Conservation (phyloP, 1,140 invertebrate genomes). For the Drosophila lacteicornis region DNA sequence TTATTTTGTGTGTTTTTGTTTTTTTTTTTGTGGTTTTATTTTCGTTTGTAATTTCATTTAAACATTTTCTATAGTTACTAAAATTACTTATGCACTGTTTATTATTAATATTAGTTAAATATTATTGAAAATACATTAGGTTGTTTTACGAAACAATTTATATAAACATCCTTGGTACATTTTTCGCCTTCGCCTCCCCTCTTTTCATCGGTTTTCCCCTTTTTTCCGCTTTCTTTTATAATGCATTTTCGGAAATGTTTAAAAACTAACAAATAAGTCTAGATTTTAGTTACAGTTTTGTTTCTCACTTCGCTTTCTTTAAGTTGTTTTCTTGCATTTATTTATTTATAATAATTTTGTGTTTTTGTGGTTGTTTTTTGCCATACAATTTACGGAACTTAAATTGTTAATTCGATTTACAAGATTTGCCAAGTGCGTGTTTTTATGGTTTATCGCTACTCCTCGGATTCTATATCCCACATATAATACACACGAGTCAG, state of each 20-base stretch:
- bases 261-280: slow-evolving; percentile 82
- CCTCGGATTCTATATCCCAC: slow-evolving; percentile 33
- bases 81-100: slow-evolving; percentile 84
- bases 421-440: slow-evolving; percentile 64
- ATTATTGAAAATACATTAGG: slow-evolving; percentile 84
- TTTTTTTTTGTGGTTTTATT: slow-evolving; percentile 66
- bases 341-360: slow-evolving; percentile 46
- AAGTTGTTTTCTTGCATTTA: slow-evolving; percentile 24
- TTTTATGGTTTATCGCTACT: slow-evolving; percentile 51
- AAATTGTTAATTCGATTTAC: slow-evolving; percentile 73
- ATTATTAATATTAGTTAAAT: slow-evolving; percentile 83
- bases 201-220: slow-evolving; percentile 1
- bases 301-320: slow-evolving; percentile 63
- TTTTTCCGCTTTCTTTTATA: slow-evolving; percentile 34
- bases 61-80: slow-evolving; percentile 85
- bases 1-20: slow-evolving; percentile 25
- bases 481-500: slow-evolving; percentile 71
- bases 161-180: slow-evolving; percentile 82
- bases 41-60: slow-evolving; percentile 84
- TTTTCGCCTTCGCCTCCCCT: slow-evolving; percentile 48
- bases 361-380: slow-evolving; percentile 30
- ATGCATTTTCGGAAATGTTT: slow-evolving; percentile 67
- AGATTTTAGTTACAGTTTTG: slow-evolving; percentile 80
- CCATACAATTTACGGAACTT: slow-evolving; percentile 67
- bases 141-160: slow-evolving; percentile 81